Conservation (phyloP, 2,113 vertebrate genomes). For the Chionodraco myersi region DNA sequence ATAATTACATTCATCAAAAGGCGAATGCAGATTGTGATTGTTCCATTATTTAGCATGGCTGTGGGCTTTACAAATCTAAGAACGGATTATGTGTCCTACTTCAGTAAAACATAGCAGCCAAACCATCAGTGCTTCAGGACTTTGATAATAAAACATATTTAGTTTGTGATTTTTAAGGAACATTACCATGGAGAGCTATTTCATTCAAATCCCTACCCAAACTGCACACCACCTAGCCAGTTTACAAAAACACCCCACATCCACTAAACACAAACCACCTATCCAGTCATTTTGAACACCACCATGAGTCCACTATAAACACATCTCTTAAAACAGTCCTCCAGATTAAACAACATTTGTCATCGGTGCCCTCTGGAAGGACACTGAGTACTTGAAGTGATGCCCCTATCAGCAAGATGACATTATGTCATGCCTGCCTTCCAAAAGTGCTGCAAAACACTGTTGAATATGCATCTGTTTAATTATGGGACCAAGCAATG, state of each 20-base stretch:
- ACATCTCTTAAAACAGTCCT: too few relatives aligned
- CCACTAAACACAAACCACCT: too few relatives aligned
- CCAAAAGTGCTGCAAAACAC: background rate
- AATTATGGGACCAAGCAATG: background rate
- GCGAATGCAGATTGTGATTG: constrained; percentile 41
- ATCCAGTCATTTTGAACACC: too few relatives aligned
- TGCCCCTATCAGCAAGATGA: background rate
- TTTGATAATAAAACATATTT: constrained; percentile 24
- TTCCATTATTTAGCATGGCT: constrained; percentile 45
- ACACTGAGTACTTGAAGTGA: background rate
- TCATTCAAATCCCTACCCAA: too few relatives aligned
- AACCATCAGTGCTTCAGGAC: constrained; percentile 43
- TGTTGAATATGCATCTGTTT: background rate
- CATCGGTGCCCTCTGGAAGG: background rate
- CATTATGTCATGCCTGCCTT: background rate
- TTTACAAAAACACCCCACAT: too few relatives aligned
- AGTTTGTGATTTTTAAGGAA: constrained; percentile 18
- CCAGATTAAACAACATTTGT: background rate
- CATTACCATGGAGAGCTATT: constrained; percentile 2
- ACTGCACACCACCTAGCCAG: too few relatives aligned
- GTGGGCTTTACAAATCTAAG: constrained; percentile 36
- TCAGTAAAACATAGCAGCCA: constrained; percentile 39
- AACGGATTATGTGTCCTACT: constrained; percentile 50
- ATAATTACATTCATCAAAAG: constrained; percentile 65
- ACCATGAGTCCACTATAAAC: too few relatives aligned